Evolutionary conservation across 2,113 vertebrate genomes (phyloP).

Genomic region (Tyrannus savana): DNA sequence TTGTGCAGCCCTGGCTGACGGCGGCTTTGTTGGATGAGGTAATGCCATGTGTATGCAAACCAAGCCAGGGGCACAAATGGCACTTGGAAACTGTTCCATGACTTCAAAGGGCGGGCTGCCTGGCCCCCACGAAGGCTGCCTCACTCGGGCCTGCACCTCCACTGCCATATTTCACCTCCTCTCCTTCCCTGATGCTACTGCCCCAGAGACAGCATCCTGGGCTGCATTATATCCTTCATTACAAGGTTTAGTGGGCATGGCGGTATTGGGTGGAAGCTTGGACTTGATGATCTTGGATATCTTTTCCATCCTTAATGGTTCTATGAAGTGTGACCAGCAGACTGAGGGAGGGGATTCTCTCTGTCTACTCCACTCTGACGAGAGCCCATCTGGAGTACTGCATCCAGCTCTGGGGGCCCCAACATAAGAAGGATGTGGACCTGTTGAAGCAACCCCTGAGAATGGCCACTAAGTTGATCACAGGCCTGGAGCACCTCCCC

Average conservation of each 20-base stretch:
- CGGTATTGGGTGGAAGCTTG: not conserved
- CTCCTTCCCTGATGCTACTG: not conserved
- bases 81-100: constrained; percentile 65
- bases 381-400: not conserved
- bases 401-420: too few species aligned
- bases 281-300: too few species aligned
- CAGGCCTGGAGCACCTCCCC: not conserved
- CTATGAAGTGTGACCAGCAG: not conserved
- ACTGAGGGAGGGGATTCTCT: not conserved
- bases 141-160: not conserved
- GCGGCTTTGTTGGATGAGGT: constrained; percentile 73
- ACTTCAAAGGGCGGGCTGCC: constrained; percentile 38
- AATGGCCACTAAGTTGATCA: too few species aligned
- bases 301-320: not conserved
- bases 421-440: not conserved
- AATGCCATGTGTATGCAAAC: constrained; percentile 75
- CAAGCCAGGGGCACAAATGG: constrained; percentile 48
- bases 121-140: not conserved
- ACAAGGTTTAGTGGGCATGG: not conserved
- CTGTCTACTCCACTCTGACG: not conserved
- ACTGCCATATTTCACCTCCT: not conserved
- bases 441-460: not conserved
- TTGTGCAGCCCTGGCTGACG: constrained; percentile 62
- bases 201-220: accelerated
- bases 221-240: not conserved